Evolutionary conservation across 2,797 vertebrate genomes (phyloP).

Genomic region (Clamator glandarius): DNA sequence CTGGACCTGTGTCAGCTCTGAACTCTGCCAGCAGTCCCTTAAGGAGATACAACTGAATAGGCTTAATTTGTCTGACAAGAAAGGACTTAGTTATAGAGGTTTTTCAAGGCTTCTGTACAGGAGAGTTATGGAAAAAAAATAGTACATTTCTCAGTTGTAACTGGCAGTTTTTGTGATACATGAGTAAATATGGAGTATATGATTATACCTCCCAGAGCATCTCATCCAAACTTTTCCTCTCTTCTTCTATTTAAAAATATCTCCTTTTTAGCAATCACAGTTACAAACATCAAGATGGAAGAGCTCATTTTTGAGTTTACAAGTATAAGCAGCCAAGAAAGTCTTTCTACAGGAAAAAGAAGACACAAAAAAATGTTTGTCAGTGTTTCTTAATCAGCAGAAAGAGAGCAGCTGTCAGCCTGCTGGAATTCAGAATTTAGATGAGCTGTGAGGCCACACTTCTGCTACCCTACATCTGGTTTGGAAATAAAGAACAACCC

Average conservation of each 20-base stretch:
- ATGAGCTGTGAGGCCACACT: constrained; percentile 33
- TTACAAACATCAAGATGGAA: background rate
- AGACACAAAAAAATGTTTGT: background rate
- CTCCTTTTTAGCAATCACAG: background rate
- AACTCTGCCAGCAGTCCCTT: background rate
- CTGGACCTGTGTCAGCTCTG: background rate
- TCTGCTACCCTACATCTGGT: constrained; percentile 6
- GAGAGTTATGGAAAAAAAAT: background rate
- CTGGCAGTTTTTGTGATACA: background rate
- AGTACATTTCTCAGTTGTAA: background rate
- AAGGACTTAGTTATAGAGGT: background rate
- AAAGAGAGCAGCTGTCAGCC: constrained; percentile 44
- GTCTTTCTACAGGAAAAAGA: background rate
- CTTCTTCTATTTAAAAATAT: background rate
- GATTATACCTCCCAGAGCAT: background rate
- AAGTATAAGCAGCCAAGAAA: constrained; percentile 6
- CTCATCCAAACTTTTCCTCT: background rate
- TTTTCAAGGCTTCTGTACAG: constrained; percentile 4
- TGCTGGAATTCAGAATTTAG: constrained; percentile 33
- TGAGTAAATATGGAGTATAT: background rate
- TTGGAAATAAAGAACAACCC: constrained; percentile 33
- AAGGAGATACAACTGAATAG: background rate
- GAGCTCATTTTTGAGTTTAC: background rate
- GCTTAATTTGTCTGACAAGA: background rate
- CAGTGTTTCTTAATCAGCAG: constrained; percentile 49